Evolutionary conservation across 1,140 invertebrate species (phyloP).

Genomic region (Leptestheria dahalacensis): DNA sequence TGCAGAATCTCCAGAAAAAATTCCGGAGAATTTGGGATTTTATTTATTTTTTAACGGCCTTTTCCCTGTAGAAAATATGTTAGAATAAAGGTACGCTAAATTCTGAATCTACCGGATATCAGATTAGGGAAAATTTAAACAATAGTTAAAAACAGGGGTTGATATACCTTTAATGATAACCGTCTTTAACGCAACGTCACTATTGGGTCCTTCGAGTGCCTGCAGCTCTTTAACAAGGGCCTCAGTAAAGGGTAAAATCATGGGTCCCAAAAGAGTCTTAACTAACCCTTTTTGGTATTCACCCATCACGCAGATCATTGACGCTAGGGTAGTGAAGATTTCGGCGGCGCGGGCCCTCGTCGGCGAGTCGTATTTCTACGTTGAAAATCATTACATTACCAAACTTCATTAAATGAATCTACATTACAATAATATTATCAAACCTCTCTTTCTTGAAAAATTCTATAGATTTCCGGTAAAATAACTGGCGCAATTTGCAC

Average conservation of each 20-base stretch:
- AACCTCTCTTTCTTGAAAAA: conserved; percentile 48
- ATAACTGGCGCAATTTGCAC: conserved; percentile 47
- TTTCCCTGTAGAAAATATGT: no score
- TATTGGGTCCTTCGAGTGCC: conserved; percentile 39
- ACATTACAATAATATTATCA: conserved; percentile 2
- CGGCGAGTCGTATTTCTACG: conserved; percentile 41
- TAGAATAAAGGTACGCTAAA: no score
- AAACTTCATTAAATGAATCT: conserved; percentile 12
- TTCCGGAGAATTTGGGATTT: no score
- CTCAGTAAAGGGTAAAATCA: conserved; percentile 52
- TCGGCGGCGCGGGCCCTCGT: conserved; percentile 46
- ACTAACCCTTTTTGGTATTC: conserved; percentile 40
- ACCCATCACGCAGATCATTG: conserved; percentile 39
- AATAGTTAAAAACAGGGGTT: background rate
- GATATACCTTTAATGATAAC: conserved; percentile 48
- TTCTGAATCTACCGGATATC: no score
- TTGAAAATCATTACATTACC: conserved; percentile 26
- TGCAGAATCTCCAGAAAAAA: no score
- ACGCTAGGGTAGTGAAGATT: conserved; percentile 45
- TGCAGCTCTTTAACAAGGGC: conserved; percentile 47
- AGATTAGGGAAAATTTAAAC: background rate
- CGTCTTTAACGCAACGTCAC: conserved; percentile 51
- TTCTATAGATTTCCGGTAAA: conserved; percentile 57
- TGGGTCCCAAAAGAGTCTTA: conserved; percentile 43
- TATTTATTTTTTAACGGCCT: no score